Percentiles rank a stretch among this genome's conserved stretches.
Evolutionary conservation across 2,797 vertebrate species (phyloP).

Genomic region (Catharus ustulatus): DNA sequence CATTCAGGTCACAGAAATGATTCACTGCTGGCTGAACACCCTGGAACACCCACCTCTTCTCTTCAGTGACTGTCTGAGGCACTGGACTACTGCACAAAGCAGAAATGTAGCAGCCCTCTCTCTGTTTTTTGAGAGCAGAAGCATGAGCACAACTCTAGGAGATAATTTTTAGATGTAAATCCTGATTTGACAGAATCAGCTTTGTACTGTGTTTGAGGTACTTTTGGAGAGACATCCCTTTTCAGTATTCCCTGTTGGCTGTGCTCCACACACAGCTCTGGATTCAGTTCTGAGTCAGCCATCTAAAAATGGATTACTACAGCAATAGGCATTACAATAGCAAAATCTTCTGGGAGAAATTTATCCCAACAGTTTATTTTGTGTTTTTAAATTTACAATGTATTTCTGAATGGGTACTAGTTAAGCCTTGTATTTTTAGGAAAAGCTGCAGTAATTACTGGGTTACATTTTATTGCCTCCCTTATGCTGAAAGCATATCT

Average conservation of each 20-base stretch:
- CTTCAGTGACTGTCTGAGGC: neutral
- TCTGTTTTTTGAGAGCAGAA: neutral
- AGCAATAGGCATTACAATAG: neutral
- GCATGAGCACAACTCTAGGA: neutral
- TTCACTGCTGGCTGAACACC: neutral
- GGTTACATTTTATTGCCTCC: conserved; percentile 3
- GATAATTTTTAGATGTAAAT: neutral
- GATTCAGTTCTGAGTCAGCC: neutral
- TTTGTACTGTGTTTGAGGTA: neutral
- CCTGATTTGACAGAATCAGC: neutral
- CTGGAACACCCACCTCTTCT: neutral
- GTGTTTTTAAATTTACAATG: neutral
- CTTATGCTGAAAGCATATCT: neutral
- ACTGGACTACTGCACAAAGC: neutral
- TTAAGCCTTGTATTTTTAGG: neutral
- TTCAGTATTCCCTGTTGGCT: neutral
- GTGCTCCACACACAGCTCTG: neutral
- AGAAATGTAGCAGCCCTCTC: neutral
- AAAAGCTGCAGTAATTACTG: conserved; percentile 17
- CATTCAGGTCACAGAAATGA: neutral
- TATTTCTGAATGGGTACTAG: conserved; percentile 14
- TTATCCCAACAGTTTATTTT: neutral
- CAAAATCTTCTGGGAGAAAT: neutral
- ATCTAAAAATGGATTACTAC: conserved; percentile 27
- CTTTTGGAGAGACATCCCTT: neutral